Conservation (phyloP, 1,140 invertebrate genomes). For the Papilio polytes region DNA sequence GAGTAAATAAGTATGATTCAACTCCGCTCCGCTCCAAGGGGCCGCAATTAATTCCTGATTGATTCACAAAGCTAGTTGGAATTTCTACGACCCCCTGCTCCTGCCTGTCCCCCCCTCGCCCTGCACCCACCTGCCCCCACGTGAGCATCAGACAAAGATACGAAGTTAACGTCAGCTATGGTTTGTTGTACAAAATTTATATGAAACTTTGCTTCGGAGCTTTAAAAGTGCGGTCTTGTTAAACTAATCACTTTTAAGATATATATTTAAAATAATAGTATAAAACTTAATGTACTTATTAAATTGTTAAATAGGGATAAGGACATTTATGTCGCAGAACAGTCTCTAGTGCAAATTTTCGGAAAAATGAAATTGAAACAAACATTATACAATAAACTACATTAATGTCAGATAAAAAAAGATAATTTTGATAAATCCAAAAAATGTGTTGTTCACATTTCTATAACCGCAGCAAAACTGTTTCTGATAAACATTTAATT, state of each 20-base stretch:
- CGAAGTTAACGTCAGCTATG: slow-evolving; percentile 80
- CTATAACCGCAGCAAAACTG: too few relatives aligned
- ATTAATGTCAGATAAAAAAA: neutral
- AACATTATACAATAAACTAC: neutral
- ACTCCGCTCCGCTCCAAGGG: slow-evolving; percentile 61
- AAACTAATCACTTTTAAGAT: slow-evolving; percentile 47
- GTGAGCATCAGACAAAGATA: slow-evolving; percentile 80
- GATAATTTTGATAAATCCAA: too few relatives aligned
- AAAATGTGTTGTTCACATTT: too few relatives aligned
- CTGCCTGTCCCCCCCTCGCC: slow-evolving; percentile 40
- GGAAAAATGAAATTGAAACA: neutral
- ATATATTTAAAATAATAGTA: neutral
- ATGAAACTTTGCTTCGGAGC: slow-evolving; percentile 73
- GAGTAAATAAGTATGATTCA: slow-evolving; percentile 59
- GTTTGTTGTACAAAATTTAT: slow-evolving; percentile 81
- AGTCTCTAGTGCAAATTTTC: too few relatives aligned
- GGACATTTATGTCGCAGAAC: too few relatives aligned
- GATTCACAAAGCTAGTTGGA: slow-evolving; percentile 77
- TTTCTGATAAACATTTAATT: neutral
- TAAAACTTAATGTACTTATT: too few relatives aligned
- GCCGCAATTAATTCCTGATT: slow-evolving; percentile 79
- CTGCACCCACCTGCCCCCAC: slow-evolving; percentile 58
- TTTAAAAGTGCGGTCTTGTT: slow-evolving; percentile 51
- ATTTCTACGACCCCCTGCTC: slow-evolving; percentile 51
- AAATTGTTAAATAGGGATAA: too few relatives aligned